Evolutionary conservation across 2,113 vertebrate genomes (phyloP), one percentile per base, ranked within the genome.

Genomic region (Sorex fumeus): DNA sequence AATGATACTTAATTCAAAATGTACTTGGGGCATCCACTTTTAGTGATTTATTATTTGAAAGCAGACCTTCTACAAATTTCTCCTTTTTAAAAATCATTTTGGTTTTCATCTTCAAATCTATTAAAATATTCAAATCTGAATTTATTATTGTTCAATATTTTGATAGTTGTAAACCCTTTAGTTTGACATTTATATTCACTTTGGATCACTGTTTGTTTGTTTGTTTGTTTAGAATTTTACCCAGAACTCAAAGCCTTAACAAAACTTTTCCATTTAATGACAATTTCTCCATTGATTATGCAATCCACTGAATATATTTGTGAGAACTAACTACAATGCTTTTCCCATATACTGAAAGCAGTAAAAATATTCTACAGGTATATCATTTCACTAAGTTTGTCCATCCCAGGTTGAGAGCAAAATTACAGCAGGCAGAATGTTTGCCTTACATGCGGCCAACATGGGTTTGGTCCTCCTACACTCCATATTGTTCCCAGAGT

Each of bases 31-130:
- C 81, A 69, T 21, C 16, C 72, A 64, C 45, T 76, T 27, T 92
- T 87, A 13, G 15, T 93, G 62, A 87, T 81, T 88, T 40, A 28
- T 95, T 89, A 25, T 40, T 91, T 86, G 3, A 34, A 70, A 64
- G 27, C 27, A 70, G 19, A n/a, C 4, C 25, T 9, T 64, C n/a
- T 64, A 57, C 43, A 84, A 81, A 70, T 36, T 87, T 92, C 23
- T 84, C 23, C 50, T 82, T 43, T 88, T 90, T 9, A 84, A 90
- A 36, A 71, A 1, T 2, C 76, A 9, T 94, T 94, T 60, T 27
- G 28, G 4, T 94, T 91, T 95, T 85, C 3, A 15, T 28, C 8
- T 71, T 23, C 19, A 40, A 84, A 86, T 62, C n/a, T 91, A 81
- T 40, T 77, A 92, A 75, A 18, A 13, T 21, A n/a, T 86, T 21